A percentile compares a stretch with the other conserved stretches of the same genome.
phyloP scores from a whole-genome alignment of 2,888 invertebrate genomes.

The Brachypterus glaber region DNA sequence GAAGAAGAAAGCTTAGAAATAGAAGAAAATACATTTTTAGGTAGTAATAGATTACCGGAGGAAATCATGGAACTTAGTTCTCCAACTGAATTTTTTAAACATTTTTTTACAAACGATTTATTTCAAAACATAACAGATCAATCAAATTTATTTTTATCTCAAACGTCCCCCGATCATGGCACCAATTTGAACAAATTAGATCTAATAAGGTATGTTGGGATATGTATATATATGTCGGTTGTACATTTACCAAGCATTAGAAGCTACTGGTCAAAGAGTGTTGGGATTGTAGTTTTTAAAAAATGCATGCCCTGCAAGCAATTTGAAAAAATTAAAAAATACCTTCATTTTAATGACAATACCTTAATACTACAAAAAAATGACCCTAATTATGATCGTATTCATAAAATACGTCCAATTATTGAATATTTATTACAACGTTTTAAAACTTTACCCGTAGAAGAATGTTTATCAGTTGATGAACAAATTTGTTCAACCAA shows the following conservation, averaged over 20 bases:
- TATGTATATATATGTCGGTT: not conserved
- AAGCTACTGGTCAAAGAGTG: not conserved
- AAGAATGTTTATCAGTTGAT: slow-evolving; percentile 9
- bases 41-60: not conserved
- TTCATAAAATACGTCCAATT: not conserved
- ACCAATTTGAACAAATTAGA: not conserved
- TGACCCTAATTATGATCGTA: not conserved
- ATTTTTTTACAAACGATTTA: not conserved
- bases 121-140: not conserved
- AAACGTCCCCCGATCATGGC: not conserved
- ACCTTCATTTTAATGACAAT: not conserved
- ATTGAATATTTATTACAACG: not conserved
- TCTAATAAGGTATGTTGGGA: not conserved
- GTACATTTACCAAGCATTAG: not conserved
- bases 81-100: not conserved
- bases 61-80: not conserved
- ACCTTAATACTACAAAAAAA: not conserved
- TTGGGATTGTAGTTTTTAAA: not conserved
- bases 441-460: not conserved
- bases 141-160: not conserved
- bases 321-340: not conserved
- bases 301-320: no score
- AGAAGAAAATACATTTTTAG: not conserved
- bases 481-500: slow-evolving; percentile 24
- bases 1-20: not conserved